A percentile compares a stretch with the other conserved stretches of the same genome.
phyloP scores from a whole-genome alignment of 1,140 invertebrate species.

The Leptinotarsa texana region DNA sequence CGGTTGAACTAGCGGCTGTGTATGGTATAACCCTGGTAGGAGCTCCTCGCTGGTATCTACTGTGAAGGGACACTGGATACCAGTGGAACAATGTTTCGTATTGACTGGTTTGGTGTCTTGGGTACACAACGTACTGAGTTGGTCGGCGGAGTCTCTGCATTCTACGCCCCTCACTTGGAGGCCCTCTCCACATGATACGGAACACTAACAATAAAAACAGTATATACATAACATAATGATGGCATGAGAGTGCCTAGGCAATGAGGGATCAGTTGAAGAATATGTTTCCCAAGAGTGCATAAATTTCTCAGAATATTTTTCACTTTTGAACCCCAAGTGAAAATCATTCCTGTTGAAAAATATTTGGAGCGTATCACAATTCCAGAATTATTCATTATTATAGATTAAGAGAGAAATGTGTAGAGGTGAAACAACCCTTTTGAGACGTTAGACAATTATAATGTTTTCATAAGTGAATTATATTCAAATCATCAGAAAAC shows the following conservation, averaged over 20 bases:
- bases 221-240: not conserved
- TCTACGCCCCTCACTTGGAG: constrained; percentile 81
- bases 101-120: constrained; percentile 62
- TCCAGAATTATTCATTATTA: no score
- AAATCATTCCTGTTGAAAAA: no score
- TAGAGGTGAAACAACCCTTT: no score
- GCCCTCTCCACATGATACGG: constrained; percentile 82
- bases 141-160: constrained; percentile 62
- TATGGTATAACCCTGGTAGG: constrained; percentile 60
- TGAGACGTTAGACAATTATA: no score
- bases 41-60: constrained; percentile 49
- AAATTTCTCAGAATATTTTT: no score
- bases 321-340: no score
- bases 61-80: constrained; percentile 63
- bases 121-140: constrained; percentile 59
- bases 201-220: constrained; percentile 66
- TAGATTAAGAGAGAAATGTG: no score
- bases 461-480: no score
- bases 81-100: constrained; percentile 68
- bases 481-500: no score
- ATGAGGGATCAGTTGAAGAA: not conserved
- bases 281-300: no score
- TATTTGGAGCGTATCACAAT: no score
- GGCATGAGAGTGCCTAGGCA: no score
- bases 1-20: constrained; percentile 69